phyloP scores from a whole-genome alignment of 2,113 vertebrate genomes.

The Tricholaema leucomelas region DNA sequence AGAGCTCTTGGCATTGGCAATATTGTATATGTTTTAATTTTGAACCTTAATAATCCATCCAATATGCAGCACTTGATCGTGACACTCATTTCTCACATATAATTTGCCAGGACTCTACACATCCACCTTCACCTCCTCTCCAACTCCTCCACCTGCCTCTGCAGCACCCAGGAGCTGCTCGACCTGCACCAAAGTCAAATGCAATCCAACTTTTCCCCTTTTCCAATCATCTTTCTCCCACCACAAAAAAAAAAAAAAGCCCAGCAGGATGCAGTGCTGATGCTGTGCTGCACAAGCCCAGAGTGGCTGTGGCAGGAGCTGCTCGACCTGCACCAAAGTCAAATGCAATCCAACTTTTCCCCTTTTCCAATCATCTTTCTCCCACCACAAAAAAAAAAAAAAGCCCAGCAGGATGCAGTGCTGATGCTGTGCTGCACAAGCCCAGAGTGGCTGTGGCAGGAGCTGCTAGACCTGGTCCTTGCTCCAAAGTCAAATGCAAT shows the following conservation, averaged over 20 bases:
- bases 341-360: not conserved
- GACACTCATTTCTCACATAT: constrained; percentile 45
- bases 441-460: not conserved
- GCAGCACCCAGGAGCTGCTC: not conserved
- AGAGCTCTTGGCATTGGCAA: constrained; percentile 61
- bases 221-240: not conserved
- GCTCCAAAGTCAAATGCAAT: rapidly evolving
- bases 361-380: not conserved
- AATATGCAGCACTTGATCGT: constrained; percentile 13
- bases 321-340: not conserved
- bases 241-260: too few species aligned
- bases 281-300: too few species aligned
- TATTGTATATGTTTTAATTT: constrained; percentile 65
- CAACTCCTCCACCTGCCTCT: not conserved
- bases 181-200: not conserved
- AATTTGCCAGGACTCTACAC: not conserved
- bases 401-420: not conserved
- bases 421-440: too few species aligned
- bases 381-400: too few species aligned
- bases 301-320: not conserved
- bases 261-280: not conserved
- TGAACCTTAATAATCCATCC: constrained; percentile 63
- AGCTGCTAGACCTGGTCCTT: not conserved
- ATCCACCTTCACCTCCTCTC: constrained; percentile 28
- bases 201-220: not conserved